Evolutionary conservation across 2,113 vertebrate species (phyloP).

Genomic region (Aspiorhynchus laticeps): DNA sequence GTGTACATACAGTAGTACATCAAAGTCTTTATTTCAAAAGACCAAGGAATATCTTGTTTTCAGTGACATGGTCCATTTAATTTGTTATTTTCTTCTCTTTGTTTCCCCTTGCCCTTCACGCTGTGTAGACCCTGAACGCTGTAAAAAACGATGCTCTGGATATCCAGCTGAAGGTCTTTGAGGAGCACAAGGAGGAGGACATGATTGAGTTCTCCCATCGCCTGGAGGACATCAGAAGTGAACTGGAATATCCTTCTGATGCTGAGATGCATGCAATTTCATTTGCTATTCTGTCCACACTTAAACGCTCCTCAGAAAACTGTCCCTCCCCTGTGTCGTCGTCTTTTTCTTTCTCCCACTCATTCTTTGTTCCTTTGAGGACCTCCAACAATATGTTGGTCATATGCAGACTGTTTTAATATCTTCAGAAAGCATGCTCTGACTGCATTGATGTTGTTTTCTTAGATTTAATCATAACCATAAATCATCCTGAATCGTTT

Average conservation of each 20-base stretch:
- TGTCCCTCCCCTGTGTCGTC: background rate
- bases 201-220: slow-evolving; percentile 94
- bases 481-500: slow-evolving; percentile 34
- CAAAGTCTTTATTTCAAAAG: background rate
- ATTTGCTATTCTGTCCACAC: slow-evolving; percentile 24
- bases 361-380: slow-evolving; percentile 12
- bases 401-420: slow-evolving; percentile 27
- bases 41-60: background rate
- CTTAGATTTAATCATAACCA: slow-evolving; percentile 41
- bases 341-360: background rate
- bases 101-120: slow-evolving; percentile 1
- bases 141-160: slow-evolving; percentile 92
- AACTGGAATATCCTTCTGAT: slow-evolving; percentile 95
- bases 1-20: background rate
- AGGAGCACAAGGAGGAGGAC: slow-evolving; percentile 96
- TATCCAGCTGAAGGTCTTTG: slow-evolving; percentile 97
- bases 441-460: slow-evolving; percentile 39
- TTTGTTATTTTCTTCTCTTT: background rate
- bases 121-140: slow-evolving; percentile 67
- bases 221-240: slow-evolving; percentile 90
- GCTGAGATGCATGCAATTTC: background rate
- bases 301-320: background rate
- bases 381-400: slow-evolving; percentile 31
- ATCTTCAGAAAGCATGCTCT: slow-evolving; percentile 1
- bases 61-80: background rate